Base-by-base conservation (phyloP, 2,797 vertebrate genomes). In the Borostomias antarcticus region DNA sequence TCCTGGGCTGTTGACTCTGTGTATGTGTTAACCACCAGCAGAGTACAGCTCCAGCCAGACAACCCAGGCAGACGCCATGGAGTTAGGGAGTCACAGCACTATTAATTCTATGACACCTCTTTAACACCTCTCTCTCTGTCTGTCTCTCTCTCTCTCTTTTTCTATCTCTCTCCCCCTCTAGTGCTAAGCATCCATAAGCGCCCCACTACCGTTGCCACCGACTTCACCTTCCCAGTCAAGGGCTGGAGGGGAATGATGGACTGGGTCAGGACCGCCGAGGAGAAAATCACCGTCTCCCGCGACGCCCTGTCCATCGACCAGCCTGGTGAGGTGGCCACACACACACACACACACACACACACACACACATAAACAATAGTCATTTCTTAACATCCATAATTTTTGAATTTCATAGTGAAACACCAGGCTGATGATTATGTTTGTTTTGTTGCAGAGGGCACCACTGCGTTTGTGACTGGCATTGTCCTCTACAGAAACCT, bases 161-260 rank as follows among this genome's bases (percentile, higher is more conserved):
- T 13, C 40, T 64, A 19, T 54, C 26, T 1, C 26, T 30, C 17
- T 10, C 8, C 28, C n/a, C 17, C 11, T 68, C 37, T 21, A 90
- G 89, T 89, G 65, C 90, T 99, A 0, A 96, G 95, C 80, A 95
- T 99, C 84, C 96, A 98, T 82, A 98, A 98, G 86, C 93, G 97
- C 17, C 96, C 96, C 0, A 93, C 94, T 1, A 87, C 92, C 0
- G 89, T 92, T 21, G 93, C 89, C 67, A 90, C 94, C 0, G 97
- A 98, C 80, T 95, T 99, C 89, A 98, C 91, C 72, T 97, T 99
- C 82, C 97, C 97, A 10, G 92, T 95, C 88, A 98, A 96, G 81
- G 96, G 96, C 76, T 98, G 98, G 97, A 92, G 97, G 58, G 96
- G 96, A 13, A 95, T 96, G 79, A 90, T 96, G 43, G 96, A 98